Percentiles rank a stretch among this genome's conserved stretches.
Evolutionary conservation across 2,113 vertebrate genomes (phyloP).

Genomic region (Eira barbara): DNA sequence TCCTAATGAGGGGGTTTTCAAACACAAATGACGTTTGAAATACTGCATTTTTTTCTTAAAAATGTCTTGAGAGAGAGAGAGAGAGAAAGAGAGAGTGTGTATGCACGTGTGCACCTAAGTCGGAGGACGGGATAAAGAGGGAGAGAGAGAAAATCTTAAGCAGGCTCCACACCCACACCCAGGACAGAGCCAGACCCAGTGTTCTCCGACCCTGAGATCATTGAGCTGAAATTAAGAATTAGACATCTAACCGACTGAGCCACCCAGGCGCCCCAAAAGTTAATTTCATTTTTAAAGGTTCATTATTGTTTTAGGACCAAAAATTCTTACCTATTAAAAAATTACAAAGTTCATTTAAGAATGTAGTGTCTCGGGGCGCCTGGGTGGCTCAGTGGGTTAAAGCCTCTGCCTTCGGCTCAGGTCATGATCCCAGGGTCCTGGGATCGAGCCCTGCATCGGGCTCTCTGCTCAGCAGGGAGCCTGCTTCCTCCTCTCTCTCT

Average conservation of each 20-base stretch:
- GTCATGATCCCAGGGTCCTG: too few species aligned
- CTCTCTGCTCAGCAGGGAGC: too few species aligned
- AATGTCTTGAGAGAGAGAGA: not conserved
- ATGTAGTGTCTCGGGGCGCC: not conserved
- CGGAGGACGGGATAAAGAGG: not conserved
- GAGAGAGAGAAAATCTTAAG: not conserved
- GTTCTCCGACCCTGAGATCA: not conserved
- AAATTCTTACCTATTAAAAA: not conserved
- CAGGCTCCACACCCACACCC: not conserved
- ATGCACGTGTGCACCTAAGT: not conserved
- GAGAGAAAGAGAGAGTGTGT: too few species aligned
- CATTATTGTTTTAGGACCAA: not conserved
- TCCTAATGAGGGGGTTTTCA: not conserved
- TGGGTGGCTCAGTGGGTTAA: not conserved
- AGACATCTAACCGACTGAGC: not conserved
- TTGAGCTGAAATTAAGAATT: not conserved
- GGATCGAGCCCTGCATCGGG: too few species aligned
- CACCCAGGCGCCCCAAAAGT: not conserved
- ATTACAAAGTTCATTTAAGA: not conserved
- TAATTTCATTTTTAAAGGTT: not conserved
- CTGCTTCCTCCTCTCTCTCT: too few species aligned
- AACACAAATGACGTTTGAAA: conserved; percentile 34
- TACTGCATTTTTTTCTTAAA: not conserved
- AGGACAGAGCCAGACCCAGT: not conserved
- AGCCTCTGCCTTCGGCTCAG: too few species aligned